Percentiles rank a stretch among this genome's conserved stretches.
Evolutionary conservation across 2,113 vertebrate species (phyloP).

Genomic region (Platysteira castanea): DNA sequence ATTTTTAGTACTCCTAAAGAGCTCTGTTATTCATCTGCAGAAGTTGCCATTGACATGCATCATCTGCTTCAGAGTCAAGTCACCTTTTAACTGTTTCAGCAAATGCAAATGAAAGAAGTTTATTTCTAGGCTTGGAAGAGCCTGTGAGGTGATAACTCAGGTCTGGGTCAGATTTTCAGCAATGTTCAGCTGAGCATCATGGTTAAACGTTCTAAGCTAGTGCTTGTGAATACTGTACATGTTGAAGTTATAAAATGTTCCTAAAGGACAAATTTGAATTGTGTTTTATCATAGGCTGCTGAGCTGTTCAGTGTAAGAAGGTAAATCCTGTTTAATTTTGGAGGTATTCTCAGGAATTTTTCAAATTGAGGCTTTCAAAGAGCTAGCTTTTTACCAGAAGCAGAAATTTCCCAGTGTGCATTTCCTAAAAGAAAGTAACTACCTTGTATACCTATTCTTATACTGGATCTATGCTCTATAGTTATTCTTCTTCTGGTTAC

Average conservation of each 20-base stretch:
- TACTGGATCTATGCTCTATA: neutral
- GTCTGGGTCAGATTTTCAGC: neutral
- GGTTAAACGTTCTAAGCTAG: neutral
- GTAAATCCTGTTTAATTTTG: neutral
- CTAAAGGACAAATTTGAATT: neutral
- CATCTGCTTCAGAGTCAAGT: neutral
- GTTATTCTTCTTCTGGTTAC: neutral
- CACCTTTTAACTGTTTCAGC: neutral
- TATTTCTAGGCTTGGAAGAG: neutral
- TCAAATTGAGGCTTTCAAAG: neutral
- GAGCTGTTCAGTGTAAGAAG: neutral
- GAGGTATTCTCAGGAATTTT: neutral
- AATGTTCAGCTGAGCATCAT: neutral
- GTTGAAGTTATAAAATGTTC: neutral
- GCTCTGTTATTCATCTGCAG: conserved; percentile 7
- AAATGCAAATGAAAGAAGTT: neutral
- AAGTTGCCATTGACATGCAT: neutral
- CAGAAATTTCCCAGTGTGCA: neutral
- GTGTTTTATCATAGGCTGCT: neutral
- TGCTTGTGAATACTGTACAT: neutral
- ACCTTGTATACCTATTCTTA: neutral
- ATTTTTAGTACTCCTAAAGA: conserved; percentile 28
- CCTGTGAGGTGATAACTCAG: neutral
- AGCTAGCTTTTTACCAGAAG: neutral
- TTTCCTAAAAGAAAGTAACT: neutral